Percentiles rank a stretch among this genome's conserved stretches.
Conservation (phyloP, 2,888 invertebrate species). For the Cylloceria caligata region DNA sequence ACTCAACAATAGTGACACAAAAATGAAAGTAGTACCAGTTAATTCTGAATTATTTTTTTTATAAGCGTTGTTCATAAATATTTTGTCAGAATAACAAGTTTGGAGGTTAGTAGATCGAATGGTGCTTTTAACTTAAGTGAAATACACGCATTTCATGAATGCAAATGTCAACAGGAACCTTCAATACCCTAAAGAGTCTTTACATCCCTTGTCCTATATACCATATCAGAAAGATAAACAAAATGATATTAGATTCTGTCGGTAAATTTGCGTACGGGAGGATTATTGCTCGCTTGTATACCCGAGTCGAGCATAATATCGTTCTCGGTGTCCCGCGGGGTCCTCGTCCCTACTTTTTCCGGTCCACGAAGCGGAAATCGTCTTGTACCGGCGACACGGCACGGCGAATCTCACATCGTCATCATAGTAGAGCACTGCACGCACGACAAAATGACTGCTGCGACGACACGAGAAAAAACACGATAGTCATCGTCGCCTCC, state of each 20-base stretch:
- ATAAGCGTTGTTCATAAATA: background rate
- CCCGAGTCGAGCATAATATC: constrained; percentile 44
- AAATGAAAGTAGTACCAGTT: background rate
- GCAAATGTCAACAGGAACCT: background rate
- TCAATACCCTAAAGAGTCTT: background rate
- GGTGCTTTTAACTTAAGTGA: background rate
- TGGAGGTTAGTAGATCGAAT: background rate
- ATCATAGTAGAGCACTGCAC: constrained; percentile 47
- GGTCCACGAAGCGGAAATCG: constrained; percentile 69
- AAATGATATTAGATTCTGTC: constrained; percentile 37
- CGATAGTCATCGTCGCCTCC: constrained; percentile 52
- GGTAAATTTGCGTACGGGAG: constrained; percentile 32
- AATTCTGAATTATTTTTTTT: background rate
- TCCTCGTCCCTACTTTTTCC: constrained; percentile 62
- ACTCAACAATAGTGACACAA: background rate
- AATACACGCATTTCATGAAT: background rate
- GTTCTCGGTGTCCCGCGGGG: constrained; percentile 49
- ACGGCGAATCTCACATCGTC: constrained; percentile 55
- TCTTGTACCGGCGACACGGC: constrained; percentile 69
- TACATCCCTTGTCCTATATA: constrained; percentile 15
- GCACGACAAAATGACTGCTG: constrained; percentile 27
- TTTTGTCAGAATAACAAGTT: background rate
- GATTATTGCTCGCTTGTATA: constrained; percentile 52
- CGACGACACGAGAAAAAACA: constrained; percentile 36
- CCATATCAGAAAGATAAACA: constrained; percentile 11